Percentiles rank a stretch among this genome's conserved stretches.
These are phyloP conservation scores for Mercenaria mercenaria DNA, from an alignment of 1,140 invertebrate genomes.

Conservation along the genomic window DNA sequence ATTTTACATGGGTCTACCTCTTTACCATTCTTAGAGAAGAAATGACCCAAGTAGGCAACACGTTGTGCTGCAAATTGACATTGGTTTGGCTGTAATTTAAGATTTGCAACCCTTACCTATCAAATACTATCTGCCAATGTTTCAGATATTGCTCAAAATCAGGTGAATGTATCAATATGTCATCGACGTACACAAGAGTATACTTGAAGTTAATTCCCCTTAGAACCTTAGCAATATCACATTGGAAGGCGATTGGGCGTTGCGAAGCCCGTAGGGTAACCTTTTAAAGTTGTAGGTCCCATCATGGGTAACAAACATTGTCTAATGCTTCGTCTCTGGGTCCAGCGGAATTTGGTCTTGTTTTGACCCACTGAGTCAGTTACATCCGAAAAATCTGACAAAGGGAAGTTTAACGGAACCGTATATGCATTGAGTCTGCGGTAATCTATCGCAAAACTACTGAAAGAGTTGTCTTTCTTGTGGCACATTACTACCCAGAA, in stretches of 20 bases:
- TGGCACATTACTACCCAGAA: conserved; percentile 68
- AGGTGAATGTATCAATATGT: conserved; percentile 66
- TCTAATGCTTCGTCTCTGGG: conserved; percentile 54
- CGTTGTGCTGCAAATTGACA: conserved; percentile 66
- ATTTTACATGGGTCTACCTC: conserved; percentile 33
- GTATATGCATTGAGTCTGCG: neutral
- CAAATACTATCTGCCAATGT: conserved; percentile 66
- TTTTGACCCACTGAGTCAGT: neutral
- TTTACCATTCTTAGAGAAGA: conserved; percentile 63
- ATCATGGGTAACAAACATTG: conserved; percentile 40
- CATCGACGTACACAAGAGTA: conserved; percentile 70
- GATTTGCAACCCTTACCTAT: conserved; percentile 55
- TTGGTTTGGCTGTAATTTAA: conserved; percentile 70
- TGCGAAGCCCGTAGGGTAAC: conserved; percentile 68
- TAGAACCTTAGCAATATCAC: conserved; percentile 14
- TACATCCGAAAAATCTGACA: neutral
- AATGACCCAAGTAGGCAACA: conserved; percentile 70
- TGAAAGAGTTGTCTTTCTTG: conserved; percentile 59
- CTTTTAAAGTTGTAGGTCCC: conserved; percentile 48
- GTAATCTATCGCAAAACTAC: neutral
- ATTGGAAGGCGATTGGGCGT: neutral
- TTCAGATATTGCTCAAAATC: conserved; percentile 70
- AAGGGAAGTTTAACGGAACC: neutral
- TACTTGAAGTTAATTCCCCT: conserved; percentile 70
- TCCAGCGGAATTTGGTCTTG: conserved; percentile 62